phyloP scores from a whole-genome alignment of 2,113 vertebrate genomes.

The Oreochromis aureus region DNA sequence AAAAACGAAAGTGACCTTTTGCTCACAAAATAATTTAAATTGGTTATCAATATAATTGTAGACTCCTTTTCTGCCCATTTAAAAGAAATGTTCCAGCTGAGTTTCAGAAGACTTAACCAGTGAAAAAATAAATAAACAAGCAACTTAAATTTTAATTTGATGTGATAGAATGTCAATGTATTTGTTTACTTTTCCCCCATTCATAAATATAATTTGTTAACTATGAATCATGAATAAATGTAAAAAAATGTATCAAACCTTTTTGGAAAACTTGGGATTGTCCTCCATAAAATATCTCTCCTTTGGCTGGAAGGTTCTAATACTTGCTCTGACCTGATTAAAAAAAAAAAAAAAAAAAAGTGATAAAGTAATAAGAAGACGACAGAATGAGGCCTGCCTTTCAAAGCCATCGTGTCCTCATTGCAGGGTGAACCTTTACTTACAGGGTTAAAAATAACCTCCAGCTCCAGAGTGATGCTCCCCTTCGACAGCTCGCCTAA shows the following conservation, averaged over 20 bases:
- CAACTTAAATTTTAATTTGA: neutral
- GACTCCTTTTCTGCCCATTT: neutral
- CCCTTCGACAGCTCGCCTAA: constrained; percentile 86
- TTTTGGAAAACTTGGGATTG: constrained; percentile 92
- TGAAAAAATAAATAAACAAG: neutral
- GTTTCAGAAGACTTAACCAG: neutral
- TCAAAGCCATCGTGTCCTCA: neutral
- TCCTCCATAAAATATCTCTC: constrained; percentile 85
- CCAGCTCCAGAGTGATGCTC: constrained; percentile 86
- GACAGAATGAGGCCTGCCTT: constrained; percentile 2
- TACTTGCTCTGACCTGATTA: constrained; percentile 82
- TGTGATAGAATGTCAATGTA: neutral
- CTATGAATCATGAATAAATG: neutral
- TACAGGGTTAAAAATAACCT: constrained; percentile 93
- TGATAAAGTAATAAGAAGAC: neutral
- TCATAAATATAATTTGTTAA: neutral
- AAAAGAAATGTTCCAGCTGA: neutral
- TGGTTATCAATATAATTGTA: neutral
- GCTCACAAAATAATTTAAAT: neutral
- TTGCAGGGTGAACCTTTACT: constrained; percentile 56
- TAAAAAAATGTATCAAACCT: constrained; percentile 71
- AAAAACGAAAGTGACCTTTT: neutral
- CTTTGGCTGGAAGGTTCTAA: constrained; percentile 85
- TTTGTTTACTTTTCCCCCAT: neutral
- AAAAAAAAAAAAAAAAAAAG: neutral